Base-by-base conservation (phyloP, 2,797 vertebrate species). In the Lepilemur septentrionalis region DNA sequence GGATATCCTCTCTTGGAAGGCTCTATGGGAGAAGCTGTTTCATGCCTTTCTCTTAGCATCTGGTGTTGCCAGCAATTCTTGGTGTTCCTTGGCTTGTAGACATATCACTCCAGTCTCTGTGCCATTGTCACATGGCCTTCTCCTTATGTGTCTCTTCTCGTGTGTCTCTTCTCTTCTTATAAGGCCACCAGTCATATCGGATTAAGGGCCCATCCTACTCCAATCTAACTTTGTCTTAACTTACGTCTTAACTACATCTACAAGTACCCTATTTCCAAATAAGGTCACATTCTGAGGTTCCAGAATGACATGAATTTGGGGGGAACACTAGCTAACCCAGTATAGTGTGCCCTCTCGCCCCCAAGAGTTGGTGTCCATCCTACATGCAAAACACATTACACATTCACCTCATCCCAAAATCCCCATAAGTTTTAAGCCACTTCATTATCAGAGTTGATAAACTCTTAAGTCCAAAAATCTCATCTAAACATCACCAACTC, bases 361-460 rank as follows among this genome's bases (percentile, higher is more conserved):
- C 32, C 13, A 20, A 73, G 65, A 88, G 50, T 67, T 79, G 50
- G 65, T 23, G 22, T 61, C 10, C 43, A 30, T 69, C 4, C 10
- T 70, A 59, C 22, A 13, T 52, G 28, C 32, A 72, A 61, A 76
- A 84, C 17, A 55, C 48, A 57, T 57, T 25, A 57, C 55, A 25
- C 12, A 69, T 17, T 89, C 50, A 43, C 50, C 18, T 8, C 30
- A 89, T 63, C 65, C 43, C 50, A 61, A 63, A 23, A 12, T 75
- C 61, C 41, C 43, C 43, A 5, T 38, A 89, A 84, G 35, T 82
- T 96, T 81, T 76, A 76, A 86, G 30, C 87, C 81, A 82, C 95
- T 96, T 38, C 15, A 91, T 41, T 25, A 67, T 75, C 79, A 83
- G 14, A 48, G 48, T 48, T 48, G 48, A 48, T 48, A 48, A 48